phyloP scores from a whole-genome alignment of 2,797 vertebrate species.

The Premnoplex brunnescens region DNA sequence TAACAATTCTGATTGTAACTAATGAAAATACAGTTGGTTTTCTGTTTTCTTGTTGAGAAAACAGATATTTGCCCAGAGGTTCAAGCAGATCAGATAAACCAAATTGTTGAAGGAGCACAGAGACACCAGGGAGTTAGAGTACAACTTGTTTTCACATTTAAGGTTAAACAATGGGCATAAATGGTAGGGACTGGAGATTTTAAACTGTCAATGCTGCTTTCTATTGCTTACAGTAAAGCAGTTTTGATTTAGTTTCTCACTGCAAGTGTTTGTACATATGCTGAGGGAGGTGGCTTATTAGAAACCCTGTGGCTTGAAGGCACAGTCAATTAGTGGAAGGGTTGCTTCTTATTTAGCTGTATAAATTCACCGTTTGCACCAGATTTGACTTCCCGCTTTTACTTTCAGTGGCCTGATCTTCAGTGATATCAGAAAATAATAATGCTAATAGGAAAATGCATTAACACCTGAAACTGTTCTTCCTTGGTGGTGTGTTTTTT shows the following conservation, averaged over 20 bases:
- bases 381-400: background rate
- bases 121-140: background rate
- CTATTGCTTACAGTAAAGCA: background rate
- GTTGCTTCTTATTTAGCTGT: background rate
- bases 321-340: background rate
- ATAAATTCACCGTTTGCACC: background rate
- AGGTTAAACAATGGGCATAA: background rate
- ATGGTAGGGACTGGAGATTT: background rate
- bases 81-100: background rate
- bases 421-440: background rate
- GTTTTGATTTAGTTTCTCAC: background rate
- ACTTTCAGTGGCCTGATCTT: background rate
- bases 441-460: background rate
- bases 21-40: background rate
- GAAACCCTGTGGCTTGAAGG: background rate
- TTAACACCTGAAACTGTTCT: background rate
- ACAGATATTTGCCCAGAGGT: background rate
- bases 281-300: background rate
- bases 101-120: background rate
- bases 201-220: background rate
- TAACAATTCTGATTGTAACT: background rate
- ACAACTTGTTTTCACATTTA: background rate
- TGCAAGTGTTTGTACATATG: background rate
- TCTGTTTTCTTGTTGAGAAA: background rate
- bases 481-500: background rate